Evolutionary conservation across 2,888 invertebrate genomes (phyloP), one percentile per base, ranked within the genome.

Genomic region (Megastigmus dorsalis): DNA sequence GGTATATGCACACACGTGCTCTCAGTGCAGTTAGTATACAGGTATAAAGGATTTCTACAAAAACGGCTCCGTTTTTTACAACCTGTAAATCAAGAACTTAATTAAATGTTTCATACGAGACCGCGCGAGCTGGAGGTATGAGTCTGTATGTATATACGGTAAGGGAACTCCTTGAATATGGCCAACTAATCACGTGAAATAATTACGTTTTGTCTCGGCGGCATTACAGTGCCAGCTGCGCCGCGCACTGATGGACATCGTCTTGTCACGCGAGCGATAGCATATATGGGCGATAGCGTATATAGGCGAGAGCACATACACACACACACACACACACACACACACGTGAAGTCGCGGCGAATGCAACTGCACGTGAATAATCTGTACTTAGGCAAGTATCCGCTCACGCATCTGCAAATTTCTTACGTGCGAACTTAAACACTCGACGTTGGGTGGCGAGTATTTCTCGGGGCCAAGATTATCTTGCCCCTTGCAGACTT

Each of bases 171-270:
- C 73, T 72, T 59, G 65, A 57, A 69, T 50, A 66, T 43, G 77
- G 77, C 76, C 83, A 81, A 80, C 84, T 86, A 85, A 86, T 86
- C 85, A 85, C 80, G 83, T 81, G 81, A 85, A 86, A 86, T 85
- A 86, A 86, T 86, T 86, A 84, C 82, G 82, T 85, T 85, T 84
- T 83, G 84, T 85, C 84, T 85, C 82, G 82, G 83, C 80, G 82
- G 81, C 76, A 71, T 74, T 69, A 15, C 63, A 48, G 55, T 66
- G 43, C 66, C 59, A 59, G 66, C 65, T 50, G 50, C 33, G 52
- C 52, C 65, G 36, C 33, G 54, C 7, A 48, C 79, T 83, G 85
- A 85, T 82, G 83, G 84, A 83, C 84, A 84, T 77, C 80, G 77
- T 79, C 81, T 80, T 83, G 84, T 84, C 86, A 86, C 85, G 86